Conservation (phyloP, 2,113 vertebrate genomes). For the Upupa epops region DNA sequence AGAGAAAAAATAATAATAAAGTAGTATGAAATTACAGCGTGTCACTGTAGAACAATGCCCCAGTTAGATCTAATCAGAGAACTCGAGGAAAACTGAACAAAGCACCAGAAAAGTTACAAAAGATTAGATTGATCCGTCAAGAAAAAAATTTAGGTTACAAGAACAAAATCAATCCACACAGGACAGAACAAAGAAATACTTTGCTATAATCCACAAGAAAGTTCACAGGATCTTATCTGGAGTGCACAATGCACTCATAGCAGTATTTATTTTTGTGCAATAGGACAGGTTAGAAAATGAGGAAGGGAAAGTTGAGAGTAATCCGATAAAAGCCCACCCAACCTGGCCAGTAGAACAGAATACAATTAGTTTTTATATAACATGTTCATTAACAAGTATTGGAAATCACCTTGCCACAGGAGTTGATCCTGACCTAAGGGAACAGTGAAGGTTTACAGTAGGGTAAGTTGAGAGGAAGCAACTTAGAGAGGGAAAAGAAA, state of each 20-base stretch:
- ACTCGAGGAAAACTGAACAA: neutral
- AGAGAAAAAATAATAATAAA: neutral
- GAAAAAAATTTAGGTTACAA: neutral
- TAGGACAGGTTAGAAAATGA: neutral
- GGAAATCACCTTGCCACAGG: conserved; percentile 15
- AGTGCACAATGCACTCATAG: neutral
- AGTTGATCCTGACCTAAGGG: neutral
- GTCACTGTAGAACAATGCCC: conserved; percentile 12
- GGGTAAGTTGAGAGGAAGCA: neutral
- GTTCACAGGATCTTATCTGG: neutral
- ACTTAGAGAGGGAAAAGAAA: conserved; percentile 18
- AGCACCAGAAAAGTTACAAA: neutral
- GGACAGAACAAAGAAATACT: neutral
- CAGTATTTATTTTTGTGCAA: neutral
- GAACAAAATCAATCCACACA: conserved; percentile 37
- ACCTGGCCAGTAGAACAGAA: neutral
- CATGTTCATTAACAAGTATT: neutral
- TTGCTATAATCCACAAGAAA: neutral
- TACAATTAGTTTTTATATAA: conserved; percentile 1
- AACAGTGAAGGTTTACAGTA: conserved; percentile 14
- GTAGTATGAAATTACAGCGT: neutral
- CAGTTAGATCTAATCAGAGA: neutral
- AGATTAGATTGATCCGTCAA: conserved; percentile 38
- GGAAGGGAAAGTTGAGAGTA: neutral
- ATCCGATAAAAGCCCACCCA: neutral